Evolutionary conservation across 2,797 vertebrate genomes (phyloP).

Genomic region (Knipowitschia caucasica): DNA sequence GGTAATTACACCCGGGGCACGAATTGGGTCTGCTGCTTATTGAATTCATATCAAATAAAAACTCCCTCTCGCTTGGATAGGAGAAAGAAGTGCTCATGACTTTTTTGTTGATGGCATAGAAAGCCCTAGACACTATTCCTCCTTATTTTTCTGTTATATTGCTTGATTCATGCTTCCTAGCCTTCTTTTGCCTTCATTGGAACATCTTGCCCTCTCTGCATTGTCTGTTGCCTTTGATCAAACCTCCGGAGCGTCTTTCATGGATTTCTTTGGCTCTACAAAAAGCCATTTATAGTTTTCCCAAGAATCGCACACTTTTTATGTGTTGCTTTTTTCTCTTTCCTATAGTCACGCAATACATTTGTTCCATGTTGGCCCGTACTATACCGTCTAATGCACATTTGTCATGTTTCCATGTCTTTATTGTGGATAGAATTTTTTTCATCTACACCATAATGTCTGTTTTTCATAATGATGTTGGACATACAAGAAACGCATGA

Average conservation of each 20-base stretch:
- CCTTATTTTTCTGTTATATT: constrained; percentile 53
- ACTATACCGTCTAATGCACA: constrained; percentile 23
- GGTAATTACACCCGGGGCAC: constrained; percentile 72
- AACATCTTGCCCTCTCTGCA: constrained; percentile 6
- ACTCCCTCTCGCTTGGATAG: constrained; percentile 12
- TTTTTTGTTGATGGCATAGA: constrained; percentile 11
- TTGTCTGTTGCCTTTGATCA: constrained; percentile 17
- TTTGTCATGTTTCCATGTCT: constrained; percentile 9
- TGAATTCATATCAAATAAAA: constrained; percentile 79
- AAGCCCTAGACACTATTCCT: constrained; percentile 29
- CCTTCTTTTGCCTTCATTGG: constrained; percentile 22
- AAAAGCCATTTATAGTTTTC: constrained; percentile 11
- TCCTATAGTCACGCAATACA: not conserved
- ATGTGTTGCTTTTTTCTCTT: not conserved
- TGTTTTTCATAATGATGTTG: too few species aligned
- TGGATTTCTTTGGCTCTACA: constrained; percentile 18
- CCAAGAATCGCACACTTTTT: not conserved
- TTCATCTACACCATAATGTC: too few species aligned
- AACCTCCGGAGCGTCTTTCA: constrained; percentile 37
- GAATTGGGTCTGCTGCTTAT: constrained; percentile 59
- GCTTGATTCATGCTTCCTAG: not conserved
- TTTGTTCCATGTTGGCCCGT: constrained; percentile 34
- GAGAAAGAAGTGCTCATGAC: constrained; percentile 37
- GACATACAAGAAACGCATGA: constrained; percentile 10
- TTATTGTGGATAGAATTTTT: constrained; percentile 3